These are phyloP conservation scores for Oryzias sinensis DNA, from an alignment of 2,797 vertebrate genomes.

Conservation along the genomic window DNA sequence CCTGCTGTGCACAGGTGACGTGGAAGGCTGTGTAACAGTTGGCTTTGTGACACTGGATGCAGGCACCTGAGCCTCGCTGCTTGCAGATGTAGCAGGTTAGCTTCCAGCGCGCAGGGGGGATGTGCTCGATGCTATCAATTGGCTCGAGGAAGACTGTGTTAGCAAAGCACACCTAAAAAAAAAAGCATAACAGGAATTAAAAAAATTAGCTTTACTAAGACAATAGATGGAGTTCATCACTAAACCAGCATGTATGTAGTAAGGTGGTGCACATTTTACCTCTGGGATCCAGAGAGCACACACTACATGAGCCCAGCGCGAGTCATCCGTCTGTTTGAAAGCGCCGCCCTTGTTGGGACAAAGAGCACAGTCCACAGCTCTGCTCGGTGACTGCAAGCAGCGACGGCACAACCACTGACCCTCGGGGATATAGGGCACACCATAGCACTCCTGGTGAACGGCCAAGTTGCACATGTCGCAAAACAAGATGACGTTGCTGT, in stretches of 20 bases:
- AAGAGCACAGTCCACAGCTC: conserved; percentile 96
- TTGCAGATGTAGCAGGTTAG: conserved; percentile 99
- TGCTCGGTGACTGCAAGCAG: conserved; percentile 95
- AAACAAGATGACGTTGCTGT: conserved; percentile 98
- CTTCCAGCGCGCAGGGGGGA: conserved; percentile 97
- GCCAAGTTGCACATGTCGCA: conserved; percentile 99
- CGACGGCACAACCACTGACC: conserved; percentile 98
- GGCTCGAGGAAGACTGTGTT: conserved; percentile 99
- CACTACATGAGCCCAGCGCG: conserved; percentile 97
- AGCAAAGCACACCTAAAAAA: conserved; percentile 89
- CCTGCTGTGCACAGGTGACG: conserved; percentile 98
- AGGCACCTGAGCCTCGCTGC: conserved; percentile 95
- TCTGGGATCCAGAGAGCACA: conserved; percentile 99
- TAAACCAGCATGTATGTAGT: not conserved
- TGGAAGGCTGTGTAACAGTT: conserved; percentile 99
- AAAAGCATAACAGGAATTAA: not conserved
- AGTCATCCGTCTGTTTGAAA: conserved; percentile 98
- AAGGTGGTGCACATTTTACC: conserved; percentile 61
- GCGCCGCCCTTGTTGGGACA: conserved; percentile 99
- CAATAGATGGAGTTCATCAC: not conserved
- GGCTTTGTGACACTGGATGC: conserved; percentile 99
- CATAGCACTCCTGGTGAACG: conserved; percentile 98
- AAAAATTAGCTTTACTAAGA: conserved; percentile 1
- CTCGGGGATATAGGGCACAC: conserved; percentile 97
- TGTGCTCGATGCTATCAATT: conserved; percentile 98